Evolutionary conservation across 2,113 vertebrate species (phyloP), one percentile per base, ranked within the genome.

Genomic region (Rousettus leschenaultii): DNA sequence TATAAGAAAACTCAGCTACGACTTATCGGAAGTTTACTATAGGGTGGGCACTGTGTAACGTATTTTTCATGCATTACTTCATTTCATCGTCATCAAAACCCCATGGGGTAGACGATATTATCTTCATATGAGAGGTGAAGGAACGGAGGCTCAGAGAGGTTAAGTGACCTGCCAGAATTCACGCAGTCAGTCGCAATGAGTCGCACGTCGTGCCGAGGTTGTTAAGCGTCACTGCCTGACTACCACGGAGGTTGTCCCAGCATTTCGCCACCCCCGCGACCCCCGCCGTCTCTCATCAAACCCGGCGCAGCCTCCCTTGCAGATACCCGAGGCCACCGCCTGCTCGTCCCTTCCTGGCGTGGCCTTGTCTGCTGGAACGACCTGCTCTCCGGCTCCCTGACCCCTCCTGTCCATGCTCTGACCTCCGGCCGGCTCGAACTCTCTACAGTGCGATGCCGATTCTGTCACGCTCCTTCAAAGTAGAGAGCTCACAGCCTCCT

Each of bases 91-190:
- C 35, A 57, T 75, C 40, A 71, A 28, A 66, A 10, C 30, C 55
- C 3, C 48, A 38, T 3, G 11, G 28, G 51, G 16, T 30, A 1
- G 26, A 61, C 1, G 28, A 75, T 57, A 45, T 21, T n/a, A 30
- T 57, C 22, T 82, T 89, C 15, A 28, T 89, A 43, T 61, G 48
- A 22, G 3, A 78, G 43, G 16, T 28, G 14, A 94, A 26, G 19
- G 30, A 78, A 75, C 48, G 35, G 74, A 91, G 55, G 75, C 38
- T 84, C 91, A 89, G 61, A 83, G 78, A 86, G 18, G 48, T 48
- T 30, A 57, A 57, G 11, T 14, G 26, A 51, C 43, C 28, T 45
- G 7, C 22, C 28, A 8, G n/a, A 86, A 55, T 19, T 21, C 74
- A 79, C 85, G 57, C 74, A 90, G 51, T 7, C 83, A 86, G 55